Base-by-base conservation (phyloP, 2,113 vertebrate species). In the Microtus oregoni region DNA sequence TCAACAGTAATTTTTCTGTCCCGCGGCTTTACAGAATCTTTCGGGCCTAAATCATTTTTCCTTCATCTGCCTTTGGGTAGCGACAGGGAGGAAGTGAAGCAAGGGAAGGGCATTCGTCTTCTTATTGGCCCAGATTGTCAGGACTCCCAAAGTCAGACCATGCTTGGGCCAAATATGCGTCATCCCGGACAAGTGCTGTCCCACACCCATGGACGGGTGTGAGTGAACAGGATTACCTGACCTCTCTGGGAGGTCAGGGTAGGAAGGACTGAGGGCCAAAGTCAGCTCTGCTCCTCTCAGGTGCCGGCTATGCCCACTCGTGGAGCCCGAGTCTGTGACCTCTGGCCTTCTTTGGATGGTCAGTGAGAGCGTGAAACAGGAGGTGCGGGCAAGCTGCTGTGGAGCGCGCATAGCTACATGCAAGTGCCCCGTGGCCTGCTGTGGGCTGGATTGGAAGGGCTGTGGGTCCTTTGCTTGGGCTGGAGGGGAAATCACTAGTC, bases 381-480 rank as follows among this genome's bases (percentile, higher is more conserved):
- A 13, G 28, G 15, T 30, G 9, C 41, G 9, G 3, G 8, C 67
- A 7, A 63, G 0, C 14, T 3, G 4, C 13, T 5, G 67, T 2
- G 0, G 1, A 28, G 70, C 13, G 35, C 15, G 1, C 44, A 1
- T 10, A 55, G n/a, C 41, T 10, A 30, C 17, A 14, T 38, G 13
- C 17, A 8, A n/a, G 38, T 44, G 86, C 38, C 38, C 0, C 4
- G 1, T 22, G 63, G 9, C 10, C 30, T 50, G 11, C 41, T 14
- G 30, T 13, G 65, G 20, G 2, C 30, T 8, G 13, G 58, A 72
- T 14, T 17, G 52, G 67, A 11, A 15, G 68, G 58, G 35, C 1
- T n/a, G 50, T 15, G 20, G 10, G 7, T 26, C 13, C 50, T 17
- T 35, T 28, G 17, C n/a, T 32, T 4, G 5, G 58, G 3, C 35